Percentiles rank a stretch among this genome's conserved stretches.
Conservation (phyloP, 2,797 vertebrate species). For the Vultur gryphus region DNA sequence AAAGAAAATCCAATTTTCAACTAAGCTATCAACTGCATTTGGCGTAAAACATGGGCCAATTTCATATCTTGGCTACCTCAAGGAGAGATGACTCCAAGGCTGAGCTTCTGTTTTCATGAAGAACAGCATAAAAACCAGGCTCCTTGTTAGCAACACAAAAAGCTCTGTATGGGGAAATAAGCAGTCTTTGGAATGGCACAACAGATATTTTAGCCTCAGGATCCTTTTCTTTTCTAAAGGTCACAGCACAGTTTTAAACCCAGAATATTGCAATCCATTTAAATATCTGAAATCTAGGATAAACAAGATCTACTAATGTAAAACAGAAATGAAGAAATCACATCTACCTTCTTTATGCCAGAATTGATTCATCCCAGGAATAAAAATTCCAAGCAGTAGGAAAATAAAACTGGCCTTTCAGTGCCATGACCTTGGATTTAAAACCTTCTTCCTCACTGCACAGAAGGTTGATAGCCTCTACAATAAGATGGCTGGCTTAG, state of each 20-base stretch:
- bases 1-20: conserved; percentile 34
- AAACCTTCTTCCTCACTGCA: background rate
- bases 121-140: background rate
- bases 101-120: conserved; percentile 1
- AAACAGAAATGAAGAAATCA: conserved; percentile 17
- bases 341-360: background rate
- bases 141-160: conserved; percentile 29
- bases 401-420: background rate
- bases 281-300: background rate
- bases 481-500: background rate
- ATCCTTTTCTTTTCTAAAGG: conserved; percentile 32
- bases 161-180: conserved; percentile 18
- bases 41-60: conserved; percentile 1
- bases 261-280: background rate
- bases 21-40: background rate
- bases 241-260: background rate
- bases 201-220: conserved; percentile 32
- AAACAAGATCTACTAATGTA: background rate
- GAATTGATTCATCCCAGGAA: background rate
- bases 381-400: background rate
- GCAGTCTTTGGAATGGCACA: conserved; percentile 13
- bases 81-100: background rate
- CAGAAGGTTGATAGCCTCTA: background rate
- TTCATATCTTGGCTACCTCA: background rate
- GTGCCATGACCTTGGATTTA: background rate